phyloP scores from a whole-genome alignment of 2,797 vertebrate species.

The Typhlichthys subterraneus region DNA sequence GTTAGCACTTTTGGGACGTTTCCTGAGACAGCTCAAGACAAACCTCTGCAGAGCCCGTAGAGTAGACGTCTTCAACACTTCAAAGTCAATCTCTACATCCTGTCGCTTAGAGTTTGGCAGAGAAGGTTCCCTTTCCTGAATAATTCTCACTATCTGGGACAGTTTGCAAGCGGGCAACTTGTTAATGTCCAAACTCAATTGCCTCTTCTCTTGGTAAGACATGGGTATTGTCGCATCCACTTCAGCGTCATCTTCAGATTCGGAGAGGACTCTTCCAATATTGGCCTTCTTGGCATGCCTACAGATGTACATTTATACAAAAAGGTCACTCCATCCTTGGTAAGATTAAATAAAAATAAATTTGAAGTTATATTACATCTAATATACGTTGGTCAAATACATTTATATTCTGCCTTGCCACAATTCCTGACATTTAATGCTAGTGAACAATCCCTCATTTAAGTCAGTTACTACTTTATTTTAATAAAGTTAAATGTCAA shows the following conservation, averaged over 20 bases:
- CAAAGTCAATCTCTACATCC: conserved; percentile 90
- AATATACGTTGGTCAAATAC: no score
- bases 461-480: no score
- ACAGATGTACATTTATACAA: conserved; percentile 3
- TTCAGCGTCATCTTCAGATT: conserved; percentile 68
- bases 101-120: conserved; percentile 75
- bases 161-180: conserved; percentile 89
- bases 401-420: no score
- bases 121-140: conserved; percentile 82
- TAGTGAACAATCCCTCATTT: no score
- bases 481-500: no score
- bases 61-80: conserved; percentile 86
- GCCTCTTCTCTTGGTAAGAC: conserved; percentile 88
- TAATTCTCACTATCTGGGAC: conserved; percentile 83
- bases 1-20: conserved; percentile 64
- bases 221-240: conserved; percentile 69
- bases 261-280: conserved; percentile 9
- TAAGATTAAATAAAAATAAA: background rate
- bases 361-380: no score
- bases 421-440: no score
- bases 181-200: conserved; percentile 86
- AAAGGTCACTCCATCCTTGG: conserved; percentile 3
- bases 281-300: conserved; percentile 58
- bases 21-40: conserved; percentile 80
- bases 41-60: conserved; percentile 86